Base-by-base conservation (phyloP, 2,888 invertebrate genomes). In the Lochmaea crataegi region DNA sequence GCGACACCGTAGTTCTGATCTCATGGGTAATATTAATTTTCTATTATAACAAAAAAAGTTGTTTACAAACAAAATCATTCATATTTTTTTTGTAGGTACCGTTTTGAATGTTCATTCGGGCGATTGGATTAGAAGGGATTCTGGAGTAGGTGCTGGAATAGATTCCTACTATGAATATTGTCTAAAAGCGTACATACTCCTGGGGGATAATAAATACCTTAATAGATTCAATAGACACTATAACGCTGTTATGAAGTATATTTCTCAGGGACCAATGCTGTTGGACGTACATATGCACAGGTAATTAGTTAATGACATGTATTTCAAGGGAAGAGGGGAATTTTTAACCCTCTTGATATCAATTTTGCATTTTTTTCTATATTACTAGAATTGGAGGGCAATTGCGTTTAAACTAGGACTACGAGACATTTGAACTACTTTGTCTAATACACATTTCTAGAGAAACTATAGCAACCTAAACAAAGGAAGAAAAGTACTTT, bases 151-250 rank as follows among this genome's bases (percentile, higher is more conserved):
- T n/a, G 99, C 99, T 14, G 99, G 99, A 38, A 98, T 99, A 80
- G 99, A 99, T 87, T 98, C 98, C 0, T 99, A 99, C 87, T 99
- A 99, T 84, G 99, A 99, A 87, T 99, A 99, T 87, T 95, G 97
- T 77, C 90, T 99, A 42, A 99, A 99, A 87, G 97, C 98, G 0
- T 99, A 99, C 87, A 96, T 99, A 78, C 89, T 99, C 69, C 90
- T 99, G 6, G 95, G 95, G 0, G 98, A 99, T 85, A 96, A 96
- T 82, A 94, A 94, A 78, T 99, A 98, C 86, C 89, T 99, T 79
- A 94, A 95, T 60, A 90, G 99, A 77, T 99, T 99, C 86, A 98
- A 97, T 82, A 91, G 96, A 83, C 98, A 98, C 87, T 98, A 98
- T 87, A 94, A 94, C 81, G 97, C 97, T 0, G 93, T 98, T 65